A percentile compares a stretch with the other conserved stretches of the same genome.
phyloP scores from a whole-genome alignment of 2,888 invertebrate species.

The Geotrupes spiniger region DNA sequence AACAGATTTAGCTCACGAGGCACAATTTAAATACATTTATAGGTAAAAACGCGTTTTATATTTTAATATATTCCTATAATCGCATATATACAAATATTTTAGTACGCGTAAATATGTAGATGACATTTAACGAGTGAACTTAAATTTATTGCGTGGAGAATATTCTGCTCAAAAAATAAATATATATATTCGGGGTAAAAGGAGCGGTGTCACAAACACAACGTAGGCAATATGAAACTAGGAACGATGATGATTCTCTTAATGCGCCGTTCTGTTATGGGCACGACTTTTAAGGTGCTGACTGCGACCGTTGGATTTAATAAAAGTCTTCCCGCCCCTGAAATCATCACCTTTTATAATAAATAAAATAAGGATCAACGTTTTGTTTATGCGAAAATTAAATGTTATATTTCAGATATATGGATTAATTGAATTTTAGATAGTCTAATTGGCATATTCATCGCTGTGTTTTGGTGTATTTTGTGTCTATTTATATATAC shows the following conservation, averaged over 20 bases:
- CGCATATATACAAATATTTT: conserved; percentile 47
- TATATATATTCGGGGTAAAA: conserved; percentile 24
- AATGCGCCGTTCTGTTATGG: conserved; percentile 40
- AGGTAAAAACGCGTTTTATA: conserved; percentile 47
- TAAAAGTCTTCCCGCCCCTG: conserved; percentile 52
- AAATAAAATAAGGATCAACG: conserved; percentile 23
- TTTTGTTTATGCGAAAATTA: conserved; percentile 20
- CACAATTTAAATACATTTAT: conserved; percentile 41
- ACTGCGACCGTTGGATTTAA: conserved; percentile 43
- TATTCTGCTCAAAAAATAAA: conserved; percentile 18
- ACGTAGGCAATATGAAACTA: conserved; percentile 32
- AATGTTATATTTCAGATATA: conserved; percentile 30
- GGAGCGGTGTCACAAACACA: conserved; percentile 26
- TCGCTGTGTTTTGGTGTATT: conserved; percentile 44
- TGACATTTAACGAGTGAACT: conserved; percentile 34
- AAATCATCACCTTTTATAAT: conserved; percentile 38
- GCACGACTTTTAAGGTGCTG: conserved; percentile 48
- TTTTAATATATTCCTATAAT: conserved; percentile 40
- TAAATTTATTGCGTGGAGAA: conserved; percentile 19
- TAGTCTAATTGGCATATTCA: conserved; percentile 44
- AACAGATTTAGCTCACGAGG: conserved; percentile 45
- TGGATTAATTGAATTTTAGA: conserved; percentile 31
- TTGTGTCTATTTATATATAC: conserved; percentile 31
- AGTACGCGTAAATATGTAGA: conserved; percentile 45
- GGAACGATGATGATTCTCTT: conserved; percentile 10